Conservation (phyloP, 1,140 invertebrate species). For the Radopholus similis region DNA sequence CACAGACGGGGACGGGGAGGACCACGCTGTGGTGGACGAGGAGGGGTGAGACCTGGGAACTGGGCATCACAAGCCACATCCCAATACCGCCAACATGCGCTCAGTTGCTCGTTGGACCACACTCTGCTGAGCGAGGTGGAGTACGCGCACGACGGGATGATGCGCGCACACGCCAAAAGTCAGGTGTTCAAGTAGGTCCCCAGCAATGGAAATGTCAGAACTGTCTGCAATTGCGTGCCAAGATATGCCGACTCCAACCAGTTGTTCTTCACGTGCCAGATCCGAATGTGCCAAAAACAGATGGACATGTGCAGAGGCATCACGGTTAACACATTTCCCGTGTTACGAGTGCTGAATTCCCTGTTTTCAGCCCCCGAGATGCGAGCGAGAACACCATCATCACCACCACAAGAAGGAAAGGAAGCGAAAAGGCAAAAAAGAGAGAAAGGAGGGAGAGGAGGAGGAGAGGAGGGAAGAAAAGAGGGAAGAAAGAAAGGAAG, state of each 20-base stretch:
- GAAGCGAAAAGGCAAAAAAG: background rate
- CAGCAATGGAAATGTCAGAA: background rate
- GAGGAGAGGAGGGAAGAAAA: background rate
- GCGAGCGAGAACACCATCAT: background rate
- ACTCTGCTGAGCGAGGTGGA: constrained; percentile 46
- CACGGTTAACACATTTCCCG: constrained; percentile 45
- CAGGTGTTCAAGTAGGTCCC: constrained; percentile 35
- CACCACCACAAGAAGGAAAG: background rate
- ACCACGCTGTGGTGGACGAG: constrained; percentile 56
- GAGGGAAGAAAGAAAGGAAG: background rate
- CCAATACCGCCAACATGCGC: constrained; percentile 6
- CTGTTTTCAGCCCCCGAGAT: background rate
- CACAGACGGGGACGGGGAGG: constrained; percentile 59
- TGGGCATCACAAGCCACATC: background rate
- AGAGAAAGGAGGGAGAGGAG: background rate
- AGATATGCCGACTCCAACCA: constrained; percentile 58
- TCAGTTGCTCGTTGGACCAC: constrained; percentile 50
- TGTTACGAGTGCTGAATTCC: background rate
- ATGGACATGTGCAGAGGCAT: constrained; percentile 59
- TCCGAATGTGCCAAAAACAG: constrained; percentile 57
- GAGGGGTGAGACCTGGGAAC: constrained; percentile 37
- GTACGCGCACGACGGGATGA: constrained; percentile 41
- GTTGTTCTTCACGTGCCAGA: constrained; percentile 59
- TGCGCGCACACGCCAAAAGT: constrained; percentile 55
- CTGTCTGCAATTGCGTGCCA: background rate